phyloP scores from a whole-genome alignment of 1,140 invertebrate genomes.

The Penaeus vannamei region DNA sequence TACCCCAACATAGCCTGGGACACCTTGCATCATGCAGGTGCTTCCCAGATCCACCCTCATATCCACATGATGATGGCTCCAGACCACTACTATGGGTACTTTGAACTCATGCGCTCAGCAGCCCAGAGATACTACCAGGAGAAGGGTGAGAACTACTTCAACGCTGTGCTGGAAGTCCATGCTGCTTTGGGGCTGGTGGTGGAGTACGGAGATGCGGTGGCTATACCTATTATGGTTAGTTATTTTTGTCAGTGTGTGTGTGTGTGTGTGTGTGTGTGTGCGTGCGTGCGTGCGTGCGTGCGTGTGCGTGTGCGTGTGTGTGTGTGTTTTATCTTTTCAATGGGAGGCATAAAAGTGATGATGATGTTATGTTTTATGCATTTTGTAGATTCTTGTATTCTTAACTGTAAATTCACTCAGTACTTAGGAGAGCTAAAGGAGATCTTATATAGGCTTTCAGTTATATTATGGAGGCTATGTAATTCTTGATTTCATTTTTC shows the following conservation, averaged over 20 bases:
- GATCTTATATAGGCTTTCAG: no score
- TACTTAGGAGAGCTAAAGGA: no score
- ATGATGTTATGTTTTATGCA: no score
- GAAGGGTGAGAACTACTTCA: slow-evolving; percentile 71
- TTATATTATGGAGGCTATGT: no score
- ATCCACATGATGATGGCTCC: slow-evolving; percentile 72
- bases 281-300: no score
- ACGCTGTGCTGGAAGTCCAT: slow-evolving; percentile 72
- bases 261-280: neutral
- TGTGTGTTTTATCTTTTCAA: no score
- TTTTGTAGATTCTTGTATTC: no score
- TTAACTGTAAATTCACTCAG: no score
- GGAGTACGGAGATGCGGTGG: slow-evolving; percentile 70
- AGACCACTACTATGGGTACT: slow-evolving; percentile 72
- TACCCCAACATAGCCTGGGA: slow-evolving; percentile 73
- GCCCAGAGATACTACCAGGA: slow-evolving; percentile 69
- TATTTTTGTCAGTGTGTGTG: neutral
- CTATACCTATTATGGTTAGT: slow-evolving; percentile 71
- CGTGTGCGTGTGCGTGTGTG: neutral
- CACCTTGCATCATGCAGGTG: slow-evolving; percentile 73
- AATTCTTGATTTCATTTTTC: no score
- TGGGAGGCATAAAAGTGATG: no score
- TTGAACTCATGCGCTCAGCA: slow-evolving; percentile 70
- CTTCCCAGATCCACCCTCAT: slow-evolving; percentile 75
- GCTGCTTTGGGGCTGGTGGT: slow-evolving; percentile 72